A percentile compares a stretch with the other conserved stretches of the same genome.
Evolutionary conservation across 1,140 invertebrate species (phyloP).

Genomic region (Pseudomyrmex pallidus): DNA sequence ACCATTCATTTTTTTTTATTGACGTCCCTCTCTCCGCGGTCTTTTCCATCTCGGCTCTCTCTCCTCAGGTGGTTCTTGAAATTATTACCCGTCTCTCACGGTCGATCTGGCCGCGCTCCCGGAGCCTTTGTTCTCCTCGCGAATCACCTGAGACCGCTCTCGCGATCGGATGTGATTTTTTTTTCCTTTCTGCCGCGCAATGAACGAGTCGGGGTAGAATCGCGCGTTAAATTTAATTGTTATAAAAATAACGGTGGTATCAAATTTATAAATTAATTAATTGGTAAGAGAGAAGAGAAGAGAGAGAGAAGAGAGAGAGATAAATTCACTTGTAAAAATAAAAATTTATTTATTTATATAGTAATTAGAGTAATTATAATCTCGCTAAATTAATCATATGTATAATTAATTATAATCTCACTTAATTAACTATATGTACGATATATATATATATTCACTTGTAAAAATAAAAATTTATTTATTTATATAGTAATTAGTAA

Average conservation of each 20-base stretch:
- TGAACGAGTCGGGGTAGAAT: conserved; percentile 1
- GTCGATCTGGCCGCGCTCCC: neutral
- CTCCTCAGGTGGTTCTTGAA: conserved; percentile 46
- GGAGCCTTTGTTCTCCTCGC: conserved; percentile 26
- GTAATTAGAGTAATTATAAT: neutral
- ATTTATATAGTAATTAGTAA: neutral
- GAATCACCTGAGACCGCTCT: neutral
- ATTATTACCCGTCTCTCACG: conserved; percentile 51
- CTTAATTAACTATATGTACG: too few species aligned
- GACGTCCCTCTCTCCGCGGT: conserved; percentile 4
- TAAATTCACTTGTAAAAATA: too few species aligned
- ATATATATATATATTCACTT: too few species aligned
- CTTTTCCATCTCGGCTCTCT: conserved; percentile 41
- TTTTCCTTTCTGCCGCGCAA: neutral
- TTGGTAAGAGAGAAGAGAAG: too few species aligned
- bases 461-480: neutral
- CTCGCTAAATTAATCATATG: too few species aligned
- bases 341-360: conserved; percentile 1
- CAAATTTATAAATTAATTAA: too few species aligned
- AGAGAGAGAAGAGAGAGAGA: too few species aligned
- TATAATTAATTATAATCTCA: too few species aligned
- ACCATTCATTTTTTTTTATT: conserved; percentile 47
- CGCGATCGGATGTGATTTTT: neutral
- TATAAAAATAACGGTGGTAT: neutral
- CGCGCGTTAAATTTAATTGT: neutral